Percentiles rank a stretch among this genome's conserved stretches.
phyloP scores from a whole-genome alignment of 2,113 vertebrate species.

The Serinus canaria region DNA sequence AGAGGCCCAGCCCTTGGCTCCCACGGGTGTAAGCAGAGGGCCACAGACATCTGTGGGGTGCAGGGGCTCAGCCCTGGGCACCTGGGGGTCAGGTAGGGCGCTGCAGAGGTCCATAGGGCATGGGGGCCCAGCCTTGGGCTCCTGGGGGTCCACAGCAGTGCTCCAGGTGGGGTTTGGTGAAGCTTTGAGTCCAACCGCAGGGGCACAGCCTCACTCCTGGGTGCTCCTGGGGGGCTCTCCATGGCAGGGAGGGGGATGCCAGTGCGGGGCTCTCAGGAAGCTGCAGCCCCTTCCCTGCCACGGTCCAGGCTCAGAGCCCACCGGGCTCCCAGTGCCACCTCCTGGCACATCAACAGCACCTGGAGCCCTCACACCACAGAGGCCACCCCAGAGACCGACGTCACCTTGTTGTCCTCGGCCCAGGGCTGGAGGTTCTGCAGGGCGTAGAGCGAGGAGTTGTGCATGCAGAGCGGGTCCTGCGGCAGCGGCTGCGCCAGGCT shows the following conservation, averaged over 20 bases:
- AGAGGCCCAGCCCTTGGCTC: too few species aligned
- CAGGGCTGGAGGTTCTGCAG: conserved; percentile 98
- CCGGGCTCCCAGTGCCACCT: not conserved
- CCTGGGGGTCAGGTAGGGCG: not conserved
- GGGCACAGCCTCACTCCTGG: rapidly evolving
- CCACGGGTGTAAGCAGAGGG: too few species aligned
- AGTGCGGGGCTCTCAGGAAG: not conserved
- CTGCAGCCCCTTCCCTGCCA: not conserved
- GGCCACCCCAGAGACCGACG: conserved; percentile 90
- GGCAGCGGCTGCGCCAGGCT: conserved; percentile 89
- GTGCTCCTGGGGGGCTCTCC: too few species aligned
- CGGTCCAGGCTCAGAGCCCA: not conserved
- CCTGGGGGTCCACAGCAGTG: rapidly evolving
- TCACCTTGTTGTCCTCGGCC: conserved; percentile 96
- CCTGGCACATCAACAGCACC: not conserved
- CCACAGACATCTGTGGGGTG: too few species aligned
- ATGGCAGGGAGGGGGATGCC: not conserved
- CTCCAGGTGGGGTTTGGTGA: not conserved
- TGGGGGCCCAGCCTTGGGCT: not conserved
- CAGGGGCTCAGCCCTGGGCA: not conserved
- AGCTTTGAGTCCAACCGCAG: not conserved
- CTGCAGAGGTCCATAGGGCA: not conserved
- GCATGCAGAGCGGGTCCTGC: conserved; percentile 94
- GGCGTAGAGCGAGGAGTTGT: conserved; percentile 91
- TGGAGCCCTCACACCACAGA: conserved; percentile 82